phyloP scores from a whole-genome alignment of 2,888 invertebrate species.

The Tinea semifulvella region DNA sequence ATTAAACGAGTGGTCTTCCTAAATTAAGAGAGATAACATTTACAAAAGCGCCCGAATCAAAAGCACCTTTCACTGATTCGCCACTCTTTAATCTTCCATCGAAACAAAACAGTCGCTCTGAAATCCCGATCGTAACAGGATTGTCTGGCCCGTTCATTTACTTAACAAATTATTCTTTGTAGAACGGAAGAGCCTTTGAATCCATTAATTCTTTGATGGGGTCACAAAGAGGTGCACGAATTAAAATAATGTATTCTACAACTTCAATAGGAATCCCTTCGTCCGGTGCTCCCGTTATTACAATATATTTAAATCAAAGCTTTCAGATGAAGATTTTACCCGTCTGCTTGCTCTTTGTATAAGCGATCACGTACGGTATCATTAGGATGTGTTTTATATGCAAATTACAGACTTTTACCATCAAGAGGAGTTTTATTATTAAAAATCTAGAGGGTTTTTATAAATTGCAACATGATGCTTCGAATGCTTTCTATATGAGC shows the following conservation, averaged over 20 bases:
- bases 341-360: conserved; percentile 41
- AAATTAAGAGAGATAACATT: conserved; percentile 58
- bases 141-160: conserved; percentile 65
- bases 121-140: conserved; percentile 50
- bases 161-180: conserved; percentile 68
- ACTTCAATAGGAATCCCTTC: conserved; percentile 60
- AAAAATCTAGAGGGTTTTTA: not conserved
- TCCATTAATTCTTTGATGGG: conserved; percentile 64
- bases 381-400: conserved; percentile 66
- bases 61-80: conserved; percentile 47
- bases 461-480: no score
- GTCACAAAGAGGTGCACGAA: conserved; percentile 64
- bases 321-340: conserved; percentile 51
- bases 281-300: conserved; percentile 60
- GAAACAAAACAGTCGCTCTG: conserved; percentile 45
- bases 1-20: conserved; percentile 26
- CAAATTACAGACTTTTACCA: conserved; percentile 63
- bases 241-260: conserved; percentile 66
- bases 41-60: conserved; percentile 39
- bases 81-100: conserved; percentile 62
- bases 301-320: conserved; percentile 66
- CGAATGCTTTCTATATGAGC: no score
- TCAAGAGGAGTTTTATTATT: not conserved
- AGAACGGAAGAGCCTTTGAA: conserved; percentile 65
- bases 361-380: conserved; percentile 62